Base-by-base conservation (phyloP, 1,140 invertebrate genomes). In the Wiebesia pumilae region DNA sequence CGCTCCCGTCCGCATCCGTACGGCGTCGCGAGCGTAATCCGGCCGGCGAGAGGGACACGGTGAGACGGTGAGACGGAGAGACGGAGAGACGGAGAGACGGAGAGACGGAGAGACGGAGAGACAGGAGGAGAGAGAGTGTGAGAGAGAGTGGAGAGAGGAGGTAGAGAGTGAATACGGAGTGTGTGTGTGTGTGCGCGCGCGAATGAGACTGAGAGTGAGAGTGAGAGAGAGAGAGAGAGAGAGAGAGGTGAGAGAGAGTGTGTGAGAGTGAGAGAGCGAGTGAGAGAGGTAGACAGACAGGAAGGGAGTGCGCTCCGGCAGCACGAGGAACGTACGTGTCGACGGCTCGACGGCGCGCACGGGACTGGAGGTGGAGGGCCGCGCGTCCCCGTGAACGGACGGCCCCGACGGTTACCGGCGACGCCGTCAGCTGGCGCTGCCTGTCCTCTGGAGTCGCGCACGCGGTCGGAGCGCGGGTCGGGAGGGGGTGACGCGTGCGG, bases 341-440 rank as follows among this genome's bases (percentile, higher is more conserved):
- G 75, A 80, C 86, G 77, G 81, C 51, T 62, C 86, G 81, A 33
- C 58, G 81, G 81, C 86, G 51, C 86, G 86, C 77, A 77, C 81
- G 86, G 86, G 86, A 87, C 86, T 87, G 81, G 54, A 30, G 67
- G 65, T 47, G 43, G 81, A 75, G 79, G 67, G n/a, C 27, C 71
- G 69, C 51, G 47, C 71, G 69, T 47, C 69, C 78, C 67, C 47
- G 69, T 27, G 85, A 54, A 65, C 84, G 84, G 83, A 33, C 54
- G 85, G 71, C 62, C 40, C 40, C 1, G 27, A 73, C 54, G 87
- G 40, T 85, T 84, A 73, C 47, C 0, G 38, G 19, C 58, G n/a
- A n/a, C 38, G n/a, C 81, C 84, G 84, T 77, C 51, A 83, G 88
- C 85, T 85, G 88, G 86, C 88, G 86, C 86, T 82, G 75, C 77